These are phyloP conservation scores for Poeciliopsis turrubarensis DNA, from an alignment of 2,113 vertebrate species.

Conservation along the genomic window DNA sequence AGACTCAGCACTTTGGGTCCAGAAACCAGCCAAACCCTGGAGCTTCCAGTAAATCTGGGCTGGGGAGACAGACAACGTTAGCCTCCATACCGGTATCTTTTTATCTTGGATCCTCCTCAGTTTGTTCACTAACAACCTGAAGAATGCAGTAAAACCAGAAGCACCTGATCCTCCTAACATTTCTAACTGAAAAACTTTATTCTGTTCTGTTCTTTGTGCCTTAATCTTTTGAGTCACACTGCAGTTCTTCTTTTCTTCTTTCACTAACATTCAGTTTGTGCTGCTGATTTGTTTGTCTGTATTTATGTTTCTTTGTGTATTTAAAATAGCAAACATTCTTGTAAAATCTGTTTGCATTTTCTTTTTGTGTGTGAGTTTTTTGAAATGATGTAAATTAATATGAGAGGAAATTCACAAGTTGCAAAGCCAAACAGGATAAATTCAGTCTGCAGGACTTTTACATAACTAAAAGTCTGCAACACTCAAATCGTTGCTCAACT, in stretches of 20 bases:
- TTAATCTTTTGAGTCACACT: constrained; percentile 48
- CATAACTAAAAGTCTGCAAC: background rate
- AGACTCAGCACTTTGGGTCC: constrained; percentile 79
- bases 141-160: constrained; percentile 49
- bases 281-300: background rate
- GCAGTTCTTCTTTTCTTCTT: background rate
- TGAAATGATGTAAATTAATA: background rate
- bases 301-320: background rate
- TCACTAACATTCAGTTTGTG: constrained; percentile 4
- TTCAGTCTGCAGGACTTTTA: background rate
- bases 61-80: constrained; percentile 76
- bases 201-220: constrained; percentile 47
- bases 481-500: background rate
- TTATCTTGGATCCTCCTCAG: constrained; percentile 56
- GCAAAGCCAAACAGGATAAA: background rate
- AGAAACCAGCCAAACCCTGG: constrained; percentile 74
- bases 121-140: constrained; percentile 51
- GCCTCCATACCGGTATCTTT: constrained; percentile 77
- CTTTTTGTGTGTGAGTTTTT: background rate
- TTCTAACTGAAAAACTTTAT: background rate
- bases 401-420: background rate
- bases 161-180: constrained; percentile 43
- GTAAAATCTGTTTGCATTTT: background rate
- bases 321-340: background rate
- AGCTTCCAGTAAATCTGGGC: constrained; percentile 77